Percentiles rank a stretch among this genome's conserved stretches.
Evolutionary conservation across 2,888 invertebrate genomes (phyloP).

Genomic region (Frankliniella intonsa): DNA sequence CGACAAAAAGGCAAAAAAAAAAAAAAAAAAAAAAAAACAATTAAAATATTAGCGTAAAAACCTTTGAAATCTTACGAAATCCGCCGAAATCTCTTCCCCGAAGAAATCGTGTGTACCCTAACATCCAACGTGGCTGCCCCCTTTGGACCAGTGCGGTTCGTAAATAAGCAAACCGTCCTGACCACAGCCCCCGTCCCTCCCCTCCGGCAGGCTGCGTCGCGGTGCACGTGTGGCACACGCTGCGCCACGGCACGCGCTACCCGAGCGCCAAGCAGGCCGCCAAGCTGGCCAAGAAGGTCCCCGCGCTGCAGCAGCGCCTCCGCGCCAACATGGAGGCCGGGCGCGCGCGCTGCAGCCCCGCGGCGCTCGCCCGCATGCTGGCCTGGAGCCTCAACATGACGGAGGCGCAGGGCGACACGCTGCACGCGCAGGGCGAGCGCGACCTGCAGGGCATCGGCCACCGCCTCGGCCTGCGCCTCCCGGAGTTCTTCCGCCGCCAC

Average conservation of each 20-base stretch:
- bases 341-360: neutral
- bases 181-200: no score
- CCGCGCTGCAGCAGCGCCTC: neutral
- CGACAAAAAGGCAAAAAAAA: no score
- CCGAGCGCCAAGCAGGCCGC: neutral
- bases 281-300: neutral
- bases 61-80: no score
- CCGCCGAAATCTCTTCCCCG: no score
- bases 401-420: neutral
- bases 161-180: no score
- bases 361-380: neutral
- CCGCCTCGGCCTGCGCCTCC: neutral
- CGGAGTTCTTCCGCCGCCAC: neutral
- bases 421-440: neutral
- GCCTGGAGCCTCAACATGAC: neutral
- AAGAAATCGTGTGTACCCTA: no score
- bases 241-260: constrained; percentile 15
- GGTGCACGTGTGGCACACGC: neutral
- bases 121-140: no score
- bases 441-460: neutral
- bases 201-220: constrained; percentile 7
- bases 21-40: no score
- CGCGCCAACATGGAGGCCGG: neutral
- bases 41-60: no score
- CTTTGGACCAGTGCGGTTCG: no score